A percentile compares a stretch with the other conserved stretches of the same genome.
phyloP scores from a whole-genome alignment of 2,888 invertebrate genomes.

The Polydrusus tereticollis region DNA sequence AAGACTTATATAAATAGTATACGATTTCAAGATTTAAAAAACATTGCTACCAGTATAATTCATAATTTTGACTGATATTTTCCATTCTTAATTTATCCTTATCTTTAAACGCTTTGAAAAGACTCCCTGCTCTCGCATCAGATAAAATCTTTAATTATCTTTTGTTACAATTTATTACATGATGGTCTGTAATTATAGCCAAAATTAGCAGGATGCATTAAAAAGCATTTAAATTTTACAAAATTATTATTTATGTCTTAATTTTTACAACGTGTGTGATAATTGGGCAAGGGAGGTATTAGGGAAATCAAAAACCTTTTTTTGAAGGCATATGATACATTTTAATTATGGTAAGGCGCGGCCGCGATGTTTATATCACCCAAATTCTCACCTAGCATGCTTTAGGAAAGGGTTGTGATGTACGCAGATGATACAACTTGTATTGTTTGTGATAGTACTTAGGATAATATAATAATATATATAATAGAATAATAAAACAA shows the following conservation, averaged over 20 bases:
- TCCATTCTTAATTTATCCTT: slow-evolving; percentile 42
- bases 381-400: no score
- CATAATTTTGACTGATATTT: slow-evolving; percentile 21
- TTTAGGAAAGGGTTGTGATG: no score
- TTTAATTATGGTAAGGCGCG: no score
- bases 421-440: no score
- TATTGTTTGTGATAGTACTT: no score
- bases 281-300: background rate
- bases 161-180: slow-evolving; percentile 50
- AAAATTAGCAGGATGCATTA: slow-evolving; percentile 39
- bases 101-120: slow-evolving; percentile 39
- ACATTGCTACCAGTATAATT: slow-evolving; percentile 4
- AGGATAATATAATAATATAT: no score
- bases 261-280: slow-evolving; percentile 34
- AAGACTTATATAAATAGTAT: no score
- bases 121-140: slow-evolving; percentile 35
- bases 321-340: no score
- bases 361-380: no score
- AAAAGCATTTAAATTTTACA: slow-evolving; percentile 21
- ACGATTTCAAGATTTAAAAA: background rate
- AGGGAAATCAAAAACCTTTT: no score
- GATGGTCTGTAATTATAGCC: slow-evolving; percentile 46
- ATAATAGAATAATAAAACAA: no score
- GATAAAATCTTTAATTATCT: slow-evolving; percentile 51
- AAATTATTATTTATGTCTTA: slow-evolving; percentile 48